Base-by-base conservation (phyloP, 2,888 invertebrate species). In the Hemicrepidius hirtus region DNA sequence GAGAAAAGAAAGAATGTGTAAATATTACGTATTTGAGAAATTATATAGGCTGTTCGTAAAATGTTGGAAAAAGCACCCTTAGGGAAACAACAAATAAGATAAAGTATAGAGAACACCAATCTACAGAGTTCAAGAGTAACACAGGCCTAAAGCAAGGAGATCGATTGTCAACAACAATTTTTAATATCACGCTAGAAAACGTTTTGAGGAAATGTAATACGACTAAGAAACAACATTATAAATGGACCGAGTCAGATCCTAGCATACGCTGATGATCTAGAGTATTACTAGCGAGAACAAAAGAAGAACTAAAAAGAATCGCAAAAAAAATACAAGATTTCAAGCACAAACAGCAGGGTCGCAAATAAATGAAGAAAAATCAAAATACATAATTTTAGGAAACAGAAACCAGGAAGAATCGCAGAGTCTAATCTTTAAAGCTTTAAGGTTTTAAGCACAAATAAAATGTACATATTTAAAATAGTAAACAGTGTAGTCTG, bases 281-380 rank as follows among this genome's bases (percentile, higher is more conserved):
- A n/a, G 24, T 20, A 18, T 4, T 49, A 20, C 18, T 49, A 5
- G 18, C 21, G 10, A 20, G 49, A 49, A 49, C 21, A 44, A 44
- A 44, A 3, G 21, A 49, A 49, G 49, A 49, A 7, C 49, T 49
- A 18, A 49, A 49, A 10, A 49, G n/a, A 44, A 44, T 13, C 3
- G 24, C 24, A 24, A 20, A 21, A 20, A 18, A 49, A 49, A 49
- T 49, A 3, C 4, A 49, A 49, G 21, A 20, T 3, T n/a, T n/a
- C 20, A 49, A 49, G 10, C 41, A 44, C 7, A 6, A 7, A 13
- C 1, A 13, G 13, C 6, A 12, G n/a, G 41, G 16, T 6, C 16
- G 1, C 41, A 3, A 44, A 44, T 44, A 1, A 44, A 44, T 3
- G 41, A 44, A 44, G 13, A 44, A 1, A 44, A 44, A 44, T 44